phyloP scores from a whole-genome alignment of 1,140 invertebrate species.

The Zaprionus kolodkinae region DNA sequence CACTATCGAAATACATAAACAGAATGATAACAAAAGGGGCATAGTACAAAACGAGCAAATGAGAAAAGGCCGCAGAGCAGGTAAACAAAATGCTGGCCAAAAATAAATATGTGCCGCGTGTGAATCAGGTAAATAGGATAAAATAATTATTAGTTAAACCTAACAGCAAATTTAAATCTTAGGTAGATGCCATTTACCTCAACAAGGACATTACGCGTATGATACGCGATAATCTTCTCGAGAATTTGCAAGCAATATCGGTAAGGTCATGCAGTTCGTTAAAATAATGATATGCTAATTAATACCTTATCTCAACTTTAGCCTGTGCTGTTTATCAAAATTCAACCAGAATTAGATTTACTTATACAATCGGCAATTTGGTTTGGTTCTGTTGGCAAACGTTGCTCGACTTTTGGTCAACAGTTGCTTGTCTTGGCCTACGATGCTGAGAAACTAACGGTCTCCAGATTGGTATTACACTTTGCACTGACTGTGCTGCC shows the following conservation, averaged over 20 bases:
- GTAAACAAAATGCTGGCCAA: conserved; percentile 73
- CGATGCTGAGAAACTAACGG: conserved; percentile 85
- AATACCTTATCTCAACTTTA: conserved; percentile 16
- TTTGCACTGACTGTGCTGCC: conserved; percentile 85
- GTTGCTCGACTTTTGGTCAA: conserved; percentile 87
- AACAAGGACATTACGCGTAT: conserved; percentile 86
- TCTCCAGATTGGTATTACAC: conserved; percentile 85
- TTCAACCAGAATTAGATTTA: conserved; percentile 86
- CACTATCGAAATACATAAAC: conserved; percentile 7
- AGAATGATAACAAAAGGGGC: conserved; percentile 62
- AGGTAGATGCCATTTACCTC: conserved; percentile 86
- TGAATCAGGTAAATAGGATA: conserved; percentile 84
- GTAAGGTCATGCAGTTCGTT: conserved; percentile 68
- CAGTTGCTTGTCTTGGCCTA: conserved; percentile 87
- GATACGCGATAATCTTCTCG: conserved; percentile 85
- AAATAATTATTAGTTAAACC: background rate
- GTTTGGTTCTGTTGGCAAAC: conserved; percentile 86
- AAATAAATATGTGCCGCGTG: conserved; percentile 78
- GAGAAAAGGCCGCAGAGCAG: conserved; percentile 26
- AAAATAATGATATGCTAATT: background rate
- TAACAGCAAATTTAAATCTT: conserved; percentile 14
- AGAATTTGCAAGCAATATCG: conserved; percentile 85
- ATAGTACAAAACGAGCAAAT: conserved; percentile 62
- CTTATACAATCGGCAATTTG: conserved; percentile 86
- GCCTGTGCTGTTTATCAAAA: conserved; percentile 85